phyloP scores from a whole-genome alignment of 2,113 vertebrate species.

The Machaerirhynchus nigripectus region DNA sequence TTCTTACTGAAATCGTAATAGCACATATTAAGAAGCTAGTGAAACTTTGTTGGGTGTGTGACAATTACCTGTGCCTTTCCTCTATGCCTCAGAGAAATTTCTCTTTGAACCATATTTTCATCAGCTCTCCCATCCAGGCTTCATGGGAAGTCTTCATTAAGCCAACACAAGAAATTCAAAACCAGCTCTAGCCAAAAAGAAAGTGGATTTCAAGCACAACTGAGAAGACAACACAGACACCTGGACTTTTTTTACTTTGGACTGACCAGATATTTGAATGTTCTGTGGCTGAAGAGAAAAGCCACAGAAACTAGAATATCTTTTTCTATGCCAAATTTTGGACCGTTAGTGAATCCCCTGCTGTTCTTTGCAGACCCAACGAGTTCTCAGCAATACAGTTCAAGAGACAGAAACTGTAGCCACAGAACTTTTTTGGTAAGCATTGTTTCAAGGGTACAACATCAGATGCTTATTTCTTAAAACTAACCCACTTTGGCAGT shows the following conservation, averaged over 20 bases:
- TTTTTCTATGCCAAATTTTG: not conserved
- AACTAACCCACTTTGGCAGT: not conserved
- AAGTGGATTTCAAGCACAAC: not conserved
- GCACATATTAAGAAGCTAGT: not conserved
- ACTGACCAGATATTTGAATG: not conserved
- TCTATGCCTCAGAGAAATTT: not conserved
- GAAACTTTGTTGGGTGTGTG: not conserved
- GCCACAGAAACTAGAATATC: not conserved
- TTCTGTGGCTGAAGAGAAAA: not conserved
- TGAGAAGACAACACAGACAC: not conserved
- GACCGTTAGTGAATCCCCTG: not conserved
- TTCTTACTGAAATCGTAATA: not conserved
- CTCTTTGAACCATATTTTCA: not conserved
- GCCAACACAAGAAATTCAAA: not conserved
- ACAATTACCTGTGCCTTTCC: not conserved
- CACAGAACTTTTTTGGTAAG: not conserved
- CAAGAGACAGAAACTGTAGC: not conserved
- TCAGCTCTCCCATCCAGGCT: not conserved
- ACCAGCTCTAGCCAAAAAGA: not conserved
- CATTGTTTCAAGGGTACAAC: fast-evolving
- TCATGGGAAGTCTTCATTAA: not conserved
- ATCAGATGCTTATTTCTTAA: not conserved
- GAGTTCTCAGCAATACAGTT: not conserved
- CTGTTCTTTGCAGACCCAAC: not conserved
- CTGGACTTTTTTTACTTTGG: not conserved